Evolutionary conservation across 1,140 invertebrate species (phyloP).

Genomic region (Drosophila equinoxialis): DNA sequence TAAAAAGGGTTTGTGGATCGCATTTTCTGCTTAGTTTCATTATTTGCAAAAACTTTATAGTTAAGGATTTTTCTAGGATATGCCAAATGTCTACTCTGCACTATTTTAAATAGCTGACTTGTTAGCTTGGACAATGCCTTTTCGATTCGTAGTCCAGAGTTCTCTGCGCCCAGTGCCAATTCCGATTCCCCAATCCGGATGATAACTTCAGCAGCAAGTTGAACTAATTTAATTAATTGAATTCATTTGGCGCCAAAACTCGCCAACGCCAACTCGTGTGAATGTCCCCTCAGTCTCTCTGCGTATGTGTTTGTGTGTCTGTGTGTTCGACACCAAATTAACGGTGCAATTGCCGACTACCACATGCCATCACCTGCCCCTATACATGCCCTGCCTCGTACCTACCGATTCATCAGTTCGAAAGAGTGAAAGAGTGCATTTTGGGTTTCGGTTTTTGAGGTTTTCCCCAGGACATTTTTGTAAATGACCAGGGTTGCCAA

Average conservation of each 20-base stretch:
- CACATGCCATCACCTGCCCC: not conserved
- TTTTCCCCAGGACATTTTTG: conserved; percentile 10
- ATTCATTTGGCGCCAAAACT: conserved; percentile 57
- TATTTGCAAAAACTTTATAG: too few species aligned
- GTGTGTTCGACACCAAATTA: conserved; percentile 49
- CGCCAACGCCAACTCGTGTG: conserved; percentile 15
- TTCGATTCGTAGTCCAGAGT: not conserved
- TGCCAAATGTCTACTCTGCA: not conserved
- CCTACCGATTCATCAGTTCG: not conserved
- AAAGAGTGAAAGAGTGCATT: conserved; percentile 45
- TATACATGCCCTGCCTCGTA: too few species aligned
- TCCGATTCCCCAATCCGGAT: conserved; percentile 7
- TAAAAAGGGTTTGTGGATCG: too few species aligned
- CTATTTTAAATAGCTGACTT: not conserved
- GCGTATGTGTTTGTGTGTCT: not conserved
- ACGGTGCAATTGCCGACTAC: conserved; percentile 32
- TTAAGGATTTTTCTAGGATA: not conserved
- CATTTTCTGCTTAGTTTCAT: too few species aligned
- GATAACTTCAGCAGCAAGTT: conserved; percentile 41
- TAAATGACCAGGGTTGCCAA: conserved; percentile 1
- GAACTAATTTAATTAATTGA: conserved; percentile 68
- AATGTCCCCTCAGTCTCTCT: too few species aligned
- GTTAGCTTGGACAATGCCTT: not conserved
- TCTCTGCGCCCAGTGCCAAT: not conserved
- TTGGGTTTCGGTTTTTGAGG: conserved; percentile 52